phyloP scores from a whole-genome alignment of 2,797 vertebrate species.

The Eupleurogrammus muticus region DNA sequence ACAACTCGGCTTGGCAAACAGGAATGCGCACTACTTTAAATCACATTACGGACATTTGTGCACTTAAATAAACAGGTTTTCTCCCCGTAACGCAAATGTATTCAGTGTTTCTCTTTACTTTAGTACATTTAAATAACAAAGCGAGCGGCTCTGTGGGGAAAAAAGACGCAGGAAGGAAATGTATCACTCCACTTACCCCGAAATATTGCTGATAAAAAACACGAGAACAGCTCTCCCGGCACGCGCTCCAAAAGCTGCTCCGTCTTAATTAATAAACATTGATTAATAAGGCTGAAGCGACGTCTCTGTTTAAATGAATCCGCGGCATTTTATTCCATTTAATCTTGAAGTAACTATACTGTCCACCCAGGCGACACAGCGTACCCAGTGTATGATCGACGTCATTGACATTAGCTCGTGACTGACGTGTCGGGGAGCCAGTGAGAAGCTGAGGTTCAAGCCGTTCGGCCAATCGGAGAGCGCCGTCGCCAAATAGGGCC shows the following conservation, averaged over 20 bases:
- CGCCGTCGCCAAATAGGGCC: slow-evolving; percentile 35
- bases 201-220: slow-evolving; percentile 77
- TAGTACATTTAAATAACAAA: slow-evolving; percentile 55
- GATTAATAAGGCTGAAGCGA: slow-evolving; percentile 47
- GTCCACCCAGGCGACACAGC: slow-evolving; percentile 80
- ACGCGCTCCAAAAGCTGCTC: slow-evolving; percentile 27
- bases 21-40: slow-evolving; percentile 58
- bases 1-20: slow-evolving; percentile 56
- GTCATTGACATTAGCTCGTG: slow-evolving; percentile 75
- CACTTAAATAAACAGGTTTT: not conserved
- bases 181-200: slow-evolving; percentile 85
- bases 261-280: slow-evolving; percentile 39
- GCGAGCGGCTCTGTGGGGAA: slow-evolving; percentile 56
- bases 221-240: slow-evolving; percentile 44
- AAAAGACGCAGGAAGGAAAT: slow-evolving; percentile 86
- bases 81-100: not conserved
- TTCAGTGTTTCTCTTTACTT: slow-evolving; percentile 31
- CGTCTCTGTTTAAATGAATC: slow-evolving; percentile 70
- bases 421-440: slow-evolving; percentile 62
- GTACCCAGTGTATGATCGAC: slow-evolving; percentile 72
- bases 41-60: slow-evolving; percentile 10
- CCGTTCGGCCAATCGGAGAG: slow-evolving; percentile 59
- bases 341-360: slow-evolving; percentile 82
- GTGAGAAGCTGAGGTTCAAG: slow-evolving; percentile 54
- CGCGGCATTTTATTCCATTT: slow-evolving; percentile 78